Evolutionary conservation across 1,140 invertebrate species (phyloP).

Genomic region (Lordiphosa collinella): DNA sequence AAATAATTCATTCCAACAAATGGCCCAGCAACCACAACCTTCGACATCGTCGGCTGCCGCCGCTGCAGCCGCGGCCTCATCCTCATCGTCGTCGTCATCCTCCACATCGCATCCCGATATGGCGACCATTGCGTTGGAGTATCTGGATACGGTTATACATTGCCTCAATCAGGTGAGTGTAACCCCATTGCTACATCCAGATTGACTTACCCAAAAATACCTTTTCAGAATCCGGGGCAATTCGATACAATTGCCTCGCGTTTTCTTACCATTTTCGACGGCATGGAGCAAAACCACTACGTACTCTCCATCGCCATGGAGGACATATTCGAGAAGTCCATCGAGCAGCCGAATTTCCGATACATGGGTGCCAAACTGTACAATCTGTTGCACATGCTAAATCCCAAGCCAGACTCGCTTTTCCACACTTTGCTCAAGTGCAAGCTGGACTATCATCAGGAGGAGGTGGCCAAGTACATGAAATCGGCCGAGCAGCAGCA

Average conservation of each 20-base stretch:
- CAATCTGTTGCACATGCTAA: constrained; percentile 73
- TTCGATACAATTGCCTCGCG: constrained; percentile 73
- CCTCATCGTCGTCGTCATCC: constrained; percentile 49
- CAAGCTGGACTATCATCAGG: constrained; percentile 71
- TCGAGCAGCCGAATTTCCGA: constrained; percentile 75
- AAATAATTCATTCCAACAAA: constrained; percentile 75
- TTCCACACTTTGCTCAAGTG: constrained; percentile 70
- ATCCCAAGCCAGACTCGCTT: constrained; percentile 66
- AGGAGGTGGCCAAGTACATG: constrained; percentile 67
- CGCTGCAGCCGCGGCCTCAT: constrained; percentile 50
- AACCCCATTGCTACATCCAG: too few species aligned
- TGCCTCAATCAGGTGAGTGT: constrained; percentile 65
- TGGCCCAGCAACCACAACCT: constrained; percentile 54
- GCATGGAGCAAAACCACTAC: constrained; percentile 72
- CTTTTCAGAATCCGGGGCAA: constrained; percentile 69
- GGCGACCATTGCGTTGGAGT: constrained; percentile 71
- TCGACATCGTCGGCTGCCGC: constrained; percentile 25
- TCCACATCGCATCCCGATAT: constrained; percentile 64
- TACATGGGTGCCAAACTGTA: constrained; percentile 78
- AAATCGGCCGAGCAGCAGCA: constrained; percentile 51
- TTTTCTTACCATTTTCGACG: constrained; percentile 72
- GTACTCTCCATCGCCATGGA: constrained; percentile 78
- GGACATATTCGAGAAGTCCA: constrained; percentile 76
- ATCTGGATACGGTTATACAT: constrained; percentile 70
- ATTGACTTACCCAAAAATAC: too few species aligned